Percentiles rank a stretch among this genome's conserved stretches.
Conservation (phyloP, 2,113 vertebrate genomes). For the Hemiprocne comata region DNA sequence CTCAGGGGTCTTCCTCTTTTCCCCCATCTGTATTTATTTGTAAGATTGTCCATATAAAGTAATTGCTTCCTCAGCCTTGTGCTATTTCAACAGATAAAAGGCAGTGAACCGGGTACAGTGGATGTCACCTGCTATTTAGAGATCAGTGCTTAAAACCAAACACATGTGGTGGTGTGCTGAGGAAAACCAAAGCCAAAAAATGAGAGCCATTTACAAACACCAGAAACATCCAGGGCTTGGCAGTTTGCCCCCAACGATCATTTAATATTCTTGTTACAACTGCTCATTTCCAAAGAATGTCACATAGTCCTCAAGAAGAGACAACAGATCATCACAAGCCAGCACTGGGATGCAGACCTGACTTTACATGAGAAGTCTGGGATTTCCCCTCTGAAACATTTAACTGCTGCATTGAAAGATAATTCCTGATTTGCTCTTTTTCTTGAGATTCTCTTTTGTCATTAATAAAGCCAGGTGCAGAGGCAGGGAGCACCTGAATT, state of each 20-base stretch:
- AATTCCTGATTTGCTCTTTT: background rate
- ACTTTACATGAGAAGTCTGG: background rate
- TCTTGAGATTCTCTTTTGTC: too few relatives aligned
- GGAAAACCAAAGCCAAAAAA: background rate
- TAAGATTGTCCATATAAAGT: background rate
- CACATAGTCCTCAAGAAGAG: rapidly evolving
- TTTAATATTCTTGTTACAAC: rapidly evolving
- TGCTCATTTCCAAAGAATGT: rapidly evolving
- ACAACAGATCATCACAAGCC: rapidly evolving
- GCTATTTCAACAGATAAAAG: background rate
- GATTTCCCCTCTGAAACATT: background rate
- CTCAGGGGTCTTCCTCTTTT: background rate
- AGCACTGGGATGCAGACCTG: background rate
- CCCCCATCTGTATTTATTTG: background rate
- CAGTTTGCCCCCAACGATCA: rapidly evolving
- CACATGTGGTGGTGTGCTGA: rapidly evolving
- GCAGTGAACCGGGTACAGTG: rapidly evolving
- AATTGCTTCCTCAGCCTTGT: too few relatives aligned
- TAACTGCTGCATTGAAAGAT: background rate
- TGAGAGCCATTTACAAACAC: rapidly evolving
- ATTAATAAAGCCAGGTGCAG: rapidly evolving
- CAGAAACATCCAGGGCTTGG: rapidly evolving
- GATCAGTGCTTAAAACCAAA: background rate
- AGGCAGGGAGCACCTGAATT: background rate
- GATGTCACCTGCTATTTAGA: background rate